Conservation (phyloP, 2,888 invertebrate species). For the Drosophila putrida region DNA sequence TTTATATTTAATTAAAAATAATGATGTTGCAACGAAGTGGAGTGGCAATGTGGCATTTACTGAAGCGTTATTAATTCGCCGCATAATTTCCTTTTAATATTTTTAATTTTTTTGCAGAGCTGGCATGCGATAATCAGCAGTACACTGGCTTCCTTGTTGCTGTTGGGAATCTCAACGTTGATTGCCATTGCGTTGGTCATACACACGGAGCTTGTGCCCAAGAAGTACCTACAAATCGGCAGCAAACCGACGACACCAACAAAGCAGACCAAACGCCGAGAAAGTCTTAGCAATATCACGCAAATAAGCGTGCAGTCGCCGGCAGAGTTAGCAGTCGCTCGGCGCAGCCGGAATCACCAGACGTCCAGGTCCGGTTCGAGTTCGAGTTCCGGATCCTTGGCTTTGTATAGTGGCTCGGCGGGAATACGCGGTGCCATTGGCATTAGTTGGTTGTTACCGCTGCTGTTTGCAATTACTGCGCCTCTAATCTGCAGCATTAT, state of each 20-base stretch:
- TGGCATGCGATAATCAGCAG: constrained; percentile 88
- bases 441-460: constrained; percentile 85
- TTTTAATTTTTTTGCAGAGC: constrained; percentile 85
- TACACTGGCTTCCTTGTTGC: constrained; percentile 88
- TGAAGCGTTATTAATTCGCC: constrained; percentile 68
- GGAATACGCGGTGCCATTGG: constrained; percentile 85
- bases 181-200: constrained; percentile 85
- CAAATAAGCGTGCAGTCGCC: constrained; percentile 71
- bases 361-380: not conserved
- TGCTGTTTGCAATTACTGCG: constrained; percentile 84
- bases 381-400: constrained; percentile 2
- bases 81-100: constrained; percentile 29
- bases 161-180: constrained; percentile 88
- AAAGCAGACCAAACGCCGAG: constrained; percentile 59
- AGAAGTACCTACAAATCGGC: constrained; percentile 78
- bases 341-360: constrained; percentile 23
- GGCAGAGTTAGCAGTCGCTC: constrained; percentile 22
- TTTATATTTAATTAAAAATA: constrained; percentile 79
- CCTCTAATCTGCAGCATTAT: constrained; percentile 85
- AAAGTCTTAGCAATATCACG: constrained; percentile 74
- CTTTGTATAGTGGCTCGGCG: constrained; percentile 58
- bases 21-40: constrained; percentile 62
- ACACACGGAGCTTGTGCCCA: constrained; percentile 84
- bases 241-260: constrained; percentile 61
- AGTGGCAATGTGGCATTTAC: constrained; percentile 50